phyloP scores from a whole-genome alignment of 2,888 invertebrate species.

The Ariolimax columbianus region DNA sequence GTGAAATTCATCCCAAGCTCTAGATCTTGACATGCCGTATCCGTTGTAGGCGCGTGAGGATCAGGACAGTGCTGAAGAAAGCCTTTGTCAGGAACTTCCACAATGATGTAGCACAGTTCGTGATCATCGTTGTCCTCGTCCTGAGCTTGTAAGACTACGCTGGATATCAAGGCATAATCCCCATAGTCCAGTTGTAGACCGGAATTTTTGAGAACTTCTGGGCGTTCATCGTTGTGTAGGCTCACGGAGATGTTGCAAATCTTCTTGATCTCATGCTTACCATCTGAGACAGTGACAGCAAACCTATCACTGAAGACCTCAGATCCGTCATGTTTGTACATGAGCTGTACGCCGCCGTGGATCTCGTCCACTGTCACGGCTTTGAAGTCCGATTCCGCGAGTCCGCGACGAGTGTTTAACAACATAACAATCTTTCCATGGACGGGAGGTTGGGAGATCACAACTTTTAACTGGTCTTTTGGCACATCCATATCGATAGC shows the following conservation, averaged over 20 bases:
- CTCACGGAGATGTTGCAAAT: slow-evolving; percentile 72
- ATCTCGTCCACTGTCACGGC: slow-evolving; percentile 74
- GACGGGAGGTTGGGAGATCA: slow-evolving; percentile 73
- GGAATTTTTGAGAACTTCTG: slow-evolving; percentile 73
- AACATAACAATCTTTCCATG: slow-evolving; percentile 75
- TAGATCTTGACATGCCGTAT: slow-evolving; percentile 64
- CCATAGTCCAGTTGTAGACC: slow-evolving; percentile 73
- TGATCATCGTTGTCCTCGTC: slow-evolving; percentile 72
- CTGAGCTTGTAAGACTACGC: slow-evolving; percentile 69
- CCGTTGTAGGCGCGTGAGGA: slow-evolving; percentile 60
- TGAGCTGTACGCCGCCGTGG: slow-evolving; percentile 71
- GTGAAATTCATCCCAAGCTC: slow-evolving; percentile 74
- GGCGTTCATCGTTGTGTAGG: slow-evolving; percentile 75
- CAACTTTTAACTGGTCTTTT: slow-evolving; percentile 71
- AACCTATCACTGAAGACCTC: slow-evolving; percentile 76
- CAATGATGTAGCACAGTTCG: slow-evolving; percentile 70
- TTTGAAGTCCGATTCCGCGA: slow-evolving; percentile 71
- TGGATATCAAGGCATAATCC: slow-evolving; percentile 70
- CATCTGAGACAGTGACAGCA: slow-evolving; percentile 75
- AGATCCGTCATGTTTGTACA: slow-evolving; percentile 77
- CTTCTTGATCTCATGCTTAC: slow-evolving; percentile 71
- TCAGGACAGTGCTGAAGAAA: slow-evolving; percentile 70
- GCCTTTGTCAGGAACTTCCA: slow-evolving; percentile 70
- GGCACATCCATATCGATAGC: slow-evolving; percentile 76
- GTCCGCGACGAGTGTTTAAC: slow-evolving; percentile 68